Percentiles rank a stretch among this genome's conserved stretches.
These are phyloP conservation scores for Drosophila dunni DNA, from an alignment of 1,140 invertebrate species.

Conservation along the genomic window DNA sequence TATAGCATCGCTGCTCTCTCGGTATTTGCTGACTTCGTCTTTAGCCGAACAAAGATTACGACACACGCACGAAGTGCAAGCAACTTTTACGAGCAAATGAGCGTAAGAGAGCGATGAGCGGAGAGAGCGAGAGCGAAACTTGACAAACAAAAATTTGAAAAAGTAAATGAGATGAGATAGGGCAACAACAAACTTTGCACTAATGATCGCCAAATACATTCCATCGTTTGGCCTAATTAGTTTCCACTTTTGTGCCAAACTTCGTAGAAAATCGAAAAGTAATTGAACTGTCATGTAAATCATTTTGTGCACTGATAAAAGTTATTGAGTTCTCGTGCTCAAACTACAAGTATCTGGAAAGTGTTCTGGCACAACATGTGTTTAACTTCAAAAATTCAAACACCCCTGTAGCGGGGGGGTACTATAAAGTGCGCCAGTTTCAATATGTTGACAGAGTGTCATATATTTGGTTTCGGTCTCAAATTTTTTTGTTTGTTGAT, in stretches of 20 bases:
- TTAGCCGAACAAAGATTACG: background rate
- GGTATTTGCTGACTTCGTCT: background rate
- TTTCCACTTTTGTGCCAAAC: background rate
- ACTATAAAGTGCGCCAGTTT: too few relatives aligned
- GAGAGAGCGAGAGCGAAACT: background rate
- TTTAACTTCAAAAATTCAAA: background rate
- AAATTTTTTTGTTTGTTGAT: background rate
- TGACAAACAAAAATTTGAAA: background rate
- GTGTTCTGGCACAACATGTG: background rate
- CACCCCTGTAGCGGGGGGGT: too few relatives aligned
- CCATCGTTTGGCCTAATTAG: background rate
- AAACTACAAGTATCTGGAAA: background rate
- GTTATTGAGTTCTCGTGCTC: constrained; percentile 5
- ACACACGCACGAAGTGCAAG: background rate
- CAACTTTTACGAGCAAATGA: background rate
- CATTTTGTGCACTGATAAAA: constrained; percentile 1
- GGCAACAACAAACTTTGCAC: background rate
- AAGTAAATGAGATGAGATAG: too few relatives aligned
- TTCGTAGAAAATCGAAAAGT: background rate
- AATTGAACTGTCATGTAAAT: constrained; percentile 4
- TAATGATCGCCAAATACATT: background rate
- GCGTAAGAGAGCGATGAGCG: background rate
- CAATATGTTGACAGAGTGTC: too few relatives aligned
- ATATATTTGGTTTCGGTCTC: too few relatives aligned
- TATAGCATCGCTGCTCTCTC: background rate